Evolutionary conservation across 2,888 invertebrate genomes (phyloP).

Genomic region (Brachyptera putata): DNA sequence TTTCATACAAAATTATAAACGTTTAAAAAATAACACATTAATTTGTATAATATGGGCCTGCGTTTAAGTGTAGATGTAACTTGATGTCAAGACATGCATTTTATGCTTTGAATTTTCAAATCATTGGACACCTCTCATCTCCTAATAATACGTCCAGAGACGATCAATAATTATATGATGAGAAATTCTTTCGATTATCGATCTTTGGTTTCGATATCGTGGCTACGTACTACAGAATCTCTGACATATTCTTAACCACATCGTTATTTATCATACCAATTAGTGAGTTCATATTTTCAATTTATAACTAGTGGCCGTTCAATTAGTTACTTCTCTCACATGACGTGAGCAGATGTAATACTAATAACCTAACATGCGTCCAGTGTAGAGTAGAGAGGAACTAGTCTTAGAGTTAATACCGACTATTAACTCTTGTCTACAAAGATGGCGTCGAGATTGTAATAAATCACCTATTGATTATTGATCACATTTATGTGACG

Average conservation of each 20-base stretch:
- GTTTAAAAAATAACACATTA: no score
- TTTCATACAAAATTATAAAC: no score
- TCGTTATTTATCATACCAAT: conserved; percentile 16
- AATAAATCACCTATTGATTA: no score
- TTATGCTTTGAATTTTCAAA: neutral
- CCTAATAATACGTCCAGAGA: no score
- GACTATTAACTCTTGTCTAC: no score
- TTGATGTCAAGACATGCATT: neutral
- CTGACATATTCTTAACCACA: no score
- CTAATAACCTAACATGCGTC: neutral
- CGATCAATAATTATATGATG: neutral
- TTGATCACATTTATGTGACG: no score
- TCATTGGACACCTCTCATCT: neutral
- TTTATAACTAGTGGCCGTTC: conserved; percentile 9
- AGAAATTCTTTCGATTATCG: neutral
- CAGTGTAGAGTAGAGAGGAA: no score
- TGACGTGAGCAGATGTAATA: neutral
- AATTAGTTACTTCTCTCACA: conserved; percentile 1
- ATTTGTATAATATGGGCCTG: no score
- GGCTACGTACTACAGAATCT: neutral
- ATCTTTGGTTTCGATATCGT: neutral
- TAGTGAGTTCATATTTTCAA: conserved; percentile 21
- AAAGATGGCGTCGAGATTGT: no score
- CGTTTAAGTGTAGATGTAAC: no score
- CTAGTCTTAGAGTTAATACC: no score